Conservation (phyloP, 2,797 vertebrate species). For the Manis javanica region DNA sequence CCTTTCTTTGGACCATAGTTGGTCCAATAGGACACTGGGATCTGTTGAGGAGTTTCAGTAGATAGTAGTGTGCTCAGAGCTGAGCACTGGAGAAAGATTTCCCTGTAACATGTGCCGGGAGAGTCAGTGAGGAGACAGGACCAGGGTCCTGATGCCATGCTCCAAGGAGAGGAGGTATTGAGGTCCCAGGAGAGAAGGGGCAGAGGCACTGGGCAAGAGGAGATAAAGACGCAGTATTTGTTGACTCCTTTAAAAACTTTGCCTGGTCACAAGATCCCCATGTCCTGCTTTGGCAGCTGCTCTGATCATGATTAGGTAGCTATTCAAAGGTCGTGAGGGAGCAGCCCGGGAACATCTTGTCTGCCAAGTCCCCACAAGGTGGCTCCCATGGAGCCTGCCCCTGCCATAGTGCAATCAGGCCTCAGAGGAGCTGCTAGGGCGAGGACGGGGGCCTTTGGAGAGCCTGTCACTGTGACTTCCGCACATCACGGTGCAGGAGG, state of each 20-base stretch:
- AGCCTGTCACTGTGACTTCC: background rate
- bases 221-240: background rate
- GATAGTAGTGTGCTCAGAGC: background rate
- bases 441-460: background rate
- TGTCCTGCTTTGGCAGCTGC: background rate
- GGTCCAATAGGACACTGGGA: background rate
- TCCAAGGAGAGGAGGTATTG: too few species aligned
- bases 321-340: background rate
- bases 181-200: background rate
- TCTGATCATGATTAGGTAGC: background rate
- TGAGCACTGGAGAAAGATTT: background rate
- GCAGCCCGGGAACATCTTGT: background rate
- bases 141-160: background rate
- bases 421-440: background rate
- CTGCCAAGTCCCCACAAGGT: background rate
- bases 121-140: background rate
- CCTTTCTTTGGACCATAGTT: too few species aligned
- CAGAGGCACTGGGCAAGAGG: background rate
- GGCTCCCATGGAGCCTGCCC: background rate
- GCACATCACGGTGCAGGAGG: background rate
- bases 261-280: background rate
- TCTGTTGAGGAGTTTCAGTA: background rate
- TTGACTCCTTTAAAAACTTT: background rate
- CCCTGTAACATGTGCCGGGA: rapidly evolving
- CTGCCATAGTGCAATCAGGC: background rate